phyloP scores from a whole-genome alignment of 2,113 vertebrate species.

The Monarcha castaneiventris region DNA sequence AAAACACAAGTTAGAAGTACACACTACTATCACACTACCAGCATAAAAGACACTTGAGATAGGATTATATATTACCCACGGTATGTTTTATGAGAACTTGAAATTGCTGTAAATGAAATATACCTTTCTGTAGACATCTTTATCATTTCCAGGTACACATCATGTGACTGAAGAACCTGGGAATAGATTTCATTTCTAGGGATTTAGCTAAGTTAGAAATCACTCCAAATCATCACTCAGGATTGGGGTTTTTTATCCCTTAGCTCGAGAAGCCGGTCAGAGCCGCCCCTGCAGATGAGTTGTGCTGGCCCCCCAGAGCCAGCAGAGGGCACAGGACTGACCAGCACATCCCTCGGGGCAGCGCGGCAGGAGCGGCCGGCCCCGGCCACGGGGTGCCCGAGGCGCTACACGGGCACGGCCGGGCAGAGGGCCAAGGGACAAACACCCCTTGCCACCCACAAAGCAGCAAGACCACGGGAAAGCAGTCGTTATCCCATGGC shows the following conservation, averaged over 20 bases:
- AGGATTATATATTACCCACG: neutral
- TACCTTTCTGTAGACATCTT: neutral
- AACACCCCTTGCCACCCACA: neutral
- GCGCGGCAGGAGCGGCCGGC: neutral
- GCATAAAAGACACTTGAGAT: neutral
- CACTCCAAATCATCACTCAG: neutral
- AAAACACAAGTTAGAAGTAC: neutral
- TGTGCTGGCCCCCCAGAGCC: neutral
- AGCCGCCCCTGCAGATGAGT: neutral
- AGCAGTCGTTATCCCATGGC: rapidly evolving
- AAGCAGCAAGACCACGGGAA: neutral
- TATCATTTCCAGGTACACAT: neutral
- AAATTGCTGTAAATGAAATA: neutral
- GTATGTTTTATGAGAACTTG: neutral
- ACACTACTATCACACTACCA: neutral
- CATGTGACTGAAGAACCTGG: neutral
- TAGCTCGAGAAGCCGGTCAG: neutral
- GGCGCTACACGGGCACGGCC: too few species aligned
- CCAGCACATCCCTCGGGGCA: neutral
- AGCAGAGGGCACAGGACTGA: neutral
- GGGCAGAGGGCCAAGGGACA: neutral
- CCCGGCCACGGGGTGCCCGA: neutral
- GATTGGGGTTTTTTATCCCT: neutral
- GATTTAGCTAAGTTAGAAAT: neutral
- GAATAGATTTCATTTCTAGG: neutral